These are phyloP conservation scores for Chirona hameri DNA, from an alignment of 2,888 invertebrate species.

Conservation along the genomic window DNA sequence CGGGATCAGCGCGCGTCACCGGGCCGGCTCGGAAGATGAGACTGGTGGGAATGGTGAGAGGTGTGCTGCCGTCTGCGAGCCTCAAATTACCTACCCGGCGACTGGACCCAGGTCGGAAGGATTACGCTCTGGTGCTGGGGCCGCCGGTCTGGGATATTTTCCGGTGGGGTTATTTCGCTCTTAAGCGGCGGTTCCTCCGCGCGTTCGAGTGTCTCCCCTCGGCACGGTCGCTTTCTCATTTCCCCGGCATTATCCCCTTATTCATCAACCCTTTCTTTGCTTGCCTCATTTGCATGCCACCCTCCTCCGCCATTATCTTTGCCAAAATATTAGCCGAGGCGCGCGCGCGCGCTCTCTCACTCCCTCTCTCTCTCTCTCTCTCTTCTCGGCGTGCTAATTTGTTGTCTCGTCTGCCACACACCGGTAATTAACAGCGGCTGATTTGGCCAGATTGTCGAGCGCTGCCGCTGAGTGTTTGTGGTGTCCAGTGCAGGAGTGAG, in stretches of 20 bases:
- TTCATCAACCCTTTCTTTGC: constrained; percentile 14
- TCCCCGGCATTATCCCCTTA: constrained; percentile 22
- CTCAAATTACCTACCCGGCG: not conserved
- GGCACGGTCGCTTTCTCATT: not conserved
- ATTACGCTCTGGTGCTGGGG: not conserved
- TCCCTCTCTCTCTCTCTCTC: not conserved
- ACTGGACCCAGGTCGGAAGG: not conserved
- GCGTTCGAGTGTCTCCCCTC: not conserved
- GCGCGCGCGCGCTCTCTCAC: not conserved
- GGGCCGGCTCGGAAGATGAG: not conserved
- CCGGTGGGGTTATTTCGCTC: not conserved
- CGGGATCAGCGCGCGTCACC: not conserved
- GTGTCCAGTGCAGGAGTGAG: not conserved
- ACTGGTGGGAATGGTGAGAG: not conserved
- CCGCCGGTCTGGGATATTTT: not conserved
- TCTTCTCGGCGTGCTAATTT: constrained; percentile 11
- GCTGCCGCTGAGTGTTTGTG: not conserved
- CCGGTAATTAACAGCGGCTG: constrained; percentile 3
- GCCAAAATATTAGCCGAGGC: constrained; percentile 28
- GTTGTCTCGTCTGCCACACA: not conserved
- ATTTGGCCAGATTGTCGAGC: not conserved
- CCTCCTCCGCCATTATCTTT: constrained; percentile 26
- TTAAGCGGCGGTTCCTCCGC: not conserved
- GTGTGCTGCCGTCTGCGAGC: not conserved
- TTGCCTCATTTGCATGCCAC: constrained; percentile 25